phyloP scores from a whole-genome alignment of 23 tunicate species.

The Pegea sp. region DNA sequence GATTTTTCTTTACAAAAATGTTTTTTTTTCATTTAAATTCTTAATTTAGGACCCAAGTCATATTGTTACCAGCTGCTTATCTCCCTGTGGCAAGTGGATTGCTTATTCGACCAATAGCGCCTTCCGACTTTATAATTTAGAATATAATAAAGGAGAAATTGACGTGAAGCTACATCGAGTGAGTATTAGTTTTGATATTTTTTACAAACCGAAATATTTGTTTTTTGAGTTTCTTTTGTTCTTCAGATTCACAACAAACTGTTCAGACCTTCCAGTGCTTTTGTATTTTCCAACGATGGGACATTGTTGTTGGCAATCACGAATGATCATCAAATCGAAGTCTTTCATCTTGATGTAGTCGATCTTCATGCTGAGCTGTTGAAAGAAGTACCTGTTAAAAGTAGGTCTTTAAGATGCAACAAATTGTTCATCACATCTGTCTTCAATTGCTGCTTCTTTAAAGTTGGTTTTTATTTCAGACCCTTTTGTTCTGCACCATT shows the following conservation, averaged over 20 bases:
- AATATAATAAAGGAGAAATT: conserved; percentile 1
- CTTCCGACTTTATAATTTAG: conserved; percentile 17
- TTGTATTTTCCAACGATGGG: conserved; percentile 27
- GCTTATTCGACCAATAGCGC: conserved; percentile 37
- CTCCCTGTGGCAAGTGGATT: conserved; percentile 51
- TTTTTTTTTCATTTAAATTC: too few species aligned
- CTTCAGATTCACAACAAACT: too few species aligned
- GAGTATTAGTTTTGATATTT: too few species aligned
- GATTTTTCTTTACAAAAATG: too few species aligned
- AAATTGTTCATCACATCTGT: too few species aligned
- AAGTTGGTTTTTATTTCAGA: neutral
- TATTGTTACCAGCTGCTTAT: conserved; percentile 13
- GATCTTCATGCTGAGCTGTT: conserved; percentile 4
- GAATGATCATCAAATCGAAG: conserved; percentile 11
- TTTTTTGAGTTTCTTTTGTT: conserved; percentile 15
- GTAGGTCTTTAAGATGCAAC: too few species aligned
- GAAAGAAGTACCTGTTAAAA: conserved; percentile 4
- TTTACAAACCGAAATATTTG: neutral
- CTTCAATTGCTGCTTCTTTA: too few species aligned
- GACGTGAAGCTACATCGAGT: conserved; percentile 1
- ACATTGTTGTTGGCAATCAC: conserved; percentile 13
- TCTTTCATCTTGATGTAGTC: conserved; percentile 13
- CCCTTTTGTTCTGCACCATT: neutral
- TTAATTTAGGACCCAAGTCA: conserved; percentile 10
- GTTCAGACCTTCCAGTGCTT: conserved; percentile 11